Evolutionary conservation across 2,888 invertebrate genomes (phyloP).

Genomic region (Hesperia comma): DNA sequence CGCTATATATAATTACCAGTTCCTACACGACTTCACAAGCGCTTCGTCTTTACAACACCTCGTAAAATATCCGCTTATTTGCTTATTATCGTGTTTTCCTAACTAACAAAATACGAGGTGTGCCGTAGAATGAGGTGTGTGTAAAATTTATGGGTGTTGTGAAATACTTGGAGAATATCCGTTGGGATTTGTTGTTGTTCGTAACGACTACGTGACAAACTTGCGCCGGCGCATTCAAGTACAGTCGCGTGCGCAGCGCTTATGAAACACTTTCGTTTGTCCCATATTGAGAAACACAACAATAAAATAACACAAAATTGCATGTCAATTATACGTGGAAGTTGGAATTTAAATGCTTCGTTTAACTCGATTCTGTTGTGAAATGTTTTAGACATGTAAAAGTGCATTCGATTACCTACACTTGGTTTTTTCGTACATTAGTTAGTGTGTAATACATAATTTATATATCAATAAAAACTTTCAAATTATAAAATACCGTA

Average conservation of each 20-base stretch:
- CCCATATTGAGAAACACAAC: constrained; percentile 23
- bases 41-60: background rate
- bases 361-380: background rate
- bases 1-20: background rate
- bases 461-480: too few species aligned
- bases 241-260: constrained; percentile 42
- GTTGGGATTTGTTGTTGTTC: constrained; percentile 33
- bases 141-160: constrained; percentile 29
- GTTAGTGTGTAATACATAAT: too few species aligned
- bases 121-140: constrained; percentile 14
- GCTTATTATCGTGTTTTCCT: constrained; percentile 3
- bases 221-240: constrained; percentile 45
- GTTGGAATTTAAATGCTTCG: background rate
- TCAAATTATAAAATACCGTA: too few species aligned
- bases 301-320: constrained; percentile 32
- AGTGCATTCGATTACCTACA: too few species aligned
- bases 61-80: background rate
- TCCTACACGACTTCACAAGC: background rate
- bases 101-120: constrained; percentile 10
- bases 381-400: background rate
- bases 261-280: constrained; percentile 28
- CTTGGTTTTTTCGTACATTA: too few species aligned
- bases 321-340: constrained; percentile 17
- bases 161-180: constrained; percentile 37
- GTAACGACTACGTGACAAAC: constrained; percentile 42